These are phyloP conservation scores for Columba livia DNA, from an alignment of 2,113 vertebrate genomes.

Conservation along the genomic window DNA sequence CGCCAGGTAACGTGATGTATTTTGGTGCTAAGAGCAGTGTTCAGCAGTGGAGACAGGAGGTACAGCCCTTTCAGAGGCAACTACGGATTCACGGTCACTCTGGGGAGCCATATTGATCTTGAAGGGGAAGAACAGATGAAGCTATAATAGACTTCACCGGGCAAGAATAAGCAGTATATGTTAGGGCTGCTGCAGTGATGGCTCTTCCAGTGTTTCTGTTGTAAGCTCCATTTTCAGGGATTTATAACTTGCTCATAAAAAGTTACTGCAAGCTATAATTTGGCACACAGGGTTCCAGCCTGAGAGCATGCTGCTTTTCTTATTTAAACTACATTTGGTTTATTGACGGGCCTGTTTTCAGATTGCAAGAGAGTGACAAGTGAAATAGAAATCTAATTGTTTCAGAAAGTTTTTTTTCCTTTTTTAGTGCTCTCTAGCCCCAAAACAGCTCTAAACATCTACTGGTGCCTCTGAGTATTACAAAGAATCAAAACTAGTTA, in stretches of 20 bases:
- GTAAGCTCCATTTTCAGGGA: constrained; percentile 54
- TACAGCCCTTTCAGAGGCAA: fast-evolving
- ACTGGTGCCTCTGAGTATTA: constrained; percentile 35
- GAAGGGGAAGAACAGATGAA: background rate
- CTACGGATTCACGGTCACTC: background rate
- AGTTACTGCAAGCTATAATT: constrained; percentile 56
- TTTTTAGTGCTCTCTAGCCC: constrained; percentile 17
- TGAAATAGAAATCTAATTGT: constrained; percentile 62
- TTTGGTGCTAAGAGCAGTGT: background rate
- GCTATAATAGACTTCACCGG: background rate
- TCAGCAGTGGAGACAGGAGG: background rate
- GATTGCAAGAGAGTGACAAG: constrained; percentile 8
- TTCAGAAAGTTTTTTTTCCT: background rate
- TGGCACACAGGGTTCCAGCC: constrained; percentile 51
- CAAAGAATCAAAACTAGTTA: constrained; percentile 19
- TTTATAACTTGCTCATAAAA: constrained; percentile 67
- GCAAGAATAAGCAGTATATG: background rate
- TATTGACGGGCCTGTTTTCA: constrained; percentile 56
- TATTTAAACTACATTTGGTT: constrained; percentile 49
- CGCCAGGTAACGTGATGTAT: fast-evolving
- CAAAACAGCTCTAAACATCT: constrained; percentile 43
- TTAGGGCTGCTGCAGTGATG: background rate
- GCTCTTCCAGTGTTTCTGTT: constrained; percentile 19
- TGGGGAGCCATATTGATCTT: background rate
- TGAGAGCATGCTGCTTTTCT: constrained; percentile 49